Base-by-base conservation (phyloP, 1,140 invertebrate species). In the Zeugodacus cucurbitae region DNA sequence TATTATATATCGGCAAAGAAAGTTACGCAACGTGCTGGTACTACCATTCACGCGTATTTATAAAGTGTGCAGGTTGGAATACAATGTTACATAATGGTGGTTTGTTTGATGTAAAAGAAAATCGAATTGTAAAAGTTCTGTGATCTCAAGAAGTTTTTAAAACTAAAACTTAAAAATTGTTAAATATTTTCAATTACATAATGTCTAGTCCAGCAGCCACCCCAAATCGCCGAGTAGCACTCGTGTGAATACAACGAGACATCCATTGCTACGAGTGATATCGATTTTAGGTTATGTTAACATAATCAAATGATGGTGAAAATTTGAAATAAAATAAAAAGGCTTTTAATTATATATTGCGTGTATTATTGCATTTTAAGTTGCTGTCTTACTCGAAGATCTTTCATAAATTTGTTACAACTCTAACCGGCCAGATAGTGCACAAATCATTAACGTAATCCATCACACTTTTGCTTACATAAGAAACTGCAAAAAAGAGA, bases 241-340 rank as follows among this genome's bases (percentile, higher is more conserved):
- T 44, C 59, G 59, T 62, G 57, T 64, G 86, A 48, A 54, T 17
- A 86, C 29, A 86, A 86, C 64, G 44, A 78, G 29, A 8, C 67
- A 34, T 22, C 87, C 14, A 29, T 88, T 34, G 22, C n/a, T 22
- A 57, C 26, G 48, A 88, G 29, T 37, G 87, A 78, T 88, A 74
- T 87, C 64, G 54, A 78, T 85, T 88, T 88, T 34, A 88, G 87
- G 87, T 88, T 88, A 88, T 58, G 87, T 88, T 88, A n/a, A 62
- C 58, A 26, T 59, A 59, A n/a, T 58, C 54, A 85, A 59, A 29
- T 85, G 37, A n/a, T 22, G 41, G 48, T 41, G 57, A n/a, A n/a
- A 87, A 87, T 59, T 59, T 34, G 44, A 41, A 41, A 64, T 29
- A n/a, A 54, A 59, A n/a, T 58, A 58, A 58, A 58, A 54, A 54